These are phyloP conservation scores for Cydia strobilella DNA, from an alignment of 1,140 invertebrate species.

Conservation along the genomic window DNA sequence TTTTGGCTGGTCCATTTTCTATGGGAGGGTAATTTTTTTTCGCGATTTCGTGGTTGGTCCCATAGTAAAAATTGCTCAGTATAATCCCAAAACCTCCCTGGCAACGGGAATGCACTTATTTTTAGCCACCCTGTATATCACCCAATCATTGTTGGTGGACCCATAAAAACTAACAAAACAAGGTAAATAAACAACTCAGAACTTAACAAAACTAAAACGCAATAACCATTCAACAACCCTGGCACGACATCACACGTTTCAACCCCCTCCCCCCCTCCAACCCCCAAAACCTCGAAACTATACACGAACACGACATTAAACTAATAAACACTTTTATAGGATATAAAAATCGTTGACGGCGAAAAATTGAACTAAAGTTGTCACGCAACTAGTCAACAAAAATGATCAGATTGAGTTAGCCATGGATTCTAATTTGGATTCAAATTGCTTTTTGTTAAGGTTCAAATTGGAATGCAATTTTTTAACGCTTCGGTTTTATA, in stretches of 20 bases:
- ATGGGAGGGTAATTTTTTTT: too few relatives aligned
- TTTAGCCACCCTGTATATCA: too few relatives aligned
- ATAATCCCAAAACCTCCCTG: too few relatives aligned
- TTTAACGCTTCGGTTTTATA: background rate
- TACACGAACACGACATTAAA: slow-evolving; percentile 3
- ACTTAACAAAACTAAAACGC: background rate
- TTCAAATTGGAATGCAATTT: background rate
- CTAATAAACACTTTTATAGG: background rate
- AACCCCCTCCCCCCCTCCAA: too few relatives aligned
- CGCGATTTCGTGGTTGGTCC: too few relatives aligned
- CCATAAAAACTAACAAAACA: too few relatives aligned
- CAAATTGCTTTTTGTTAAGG: background rate
- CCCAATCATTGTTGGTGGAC: too few relatives aligned
- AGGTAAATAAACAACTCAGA: too few relatives aligned
- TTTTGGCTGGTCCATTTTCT: too few relatives aligned
- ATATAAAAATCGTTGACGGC: background rate
- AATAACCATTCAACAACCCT: background rate
- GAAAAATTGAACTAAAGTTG: background rate
- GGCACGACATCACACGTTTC: background rate
- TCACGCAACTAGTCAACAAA: background rate
- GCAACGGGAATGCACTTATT: too few relatives aligned
- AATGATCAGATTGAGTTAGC: background rate
- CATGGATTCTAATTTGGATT: background rate
- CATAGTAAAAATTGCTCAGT: too few relatives aligned
- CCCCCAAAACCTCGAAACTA: background rate